These are phyloP conservation scores for Grantiella picta DNA, from an alignment of 2,113 vertebrate species.

Conservation along the genomic window DNA sequence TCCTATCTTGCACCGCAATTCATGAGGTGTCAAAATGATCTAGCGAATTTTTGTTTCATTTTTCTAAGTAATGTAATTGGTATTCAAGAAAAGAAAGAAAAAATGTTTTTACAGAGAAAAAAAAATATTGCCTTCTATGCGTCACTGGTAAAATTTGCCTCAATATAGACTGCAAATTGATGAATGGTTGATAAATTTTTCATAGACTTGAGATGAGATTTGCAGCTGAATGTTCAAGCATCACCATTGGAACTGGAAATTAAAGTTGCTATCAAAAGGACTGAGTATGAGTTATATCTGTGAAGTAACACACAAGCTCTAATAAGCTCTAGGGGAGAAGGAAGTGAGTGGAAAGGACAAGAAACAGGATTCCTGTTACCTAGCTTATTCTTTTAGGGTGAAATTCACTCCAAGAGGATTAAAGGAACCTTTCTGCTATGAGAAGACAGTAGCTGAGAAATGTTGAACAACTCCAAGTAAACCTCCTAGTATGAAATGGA, in stretches of 20 bases:
- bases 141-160: background rate
- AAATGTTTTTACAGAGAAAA: background rate
- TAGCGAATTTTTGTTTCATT: background rate
- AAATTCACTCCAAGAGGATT: background rate
- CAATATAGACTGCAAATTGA: background rate
- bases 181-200: background rate
- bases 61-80: background rate
- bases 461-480: background rate
- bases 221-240: background rate
- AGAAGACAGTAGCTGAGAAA: background rate
- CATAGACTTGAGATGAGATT: background rate
- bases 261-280: fast-evolving
- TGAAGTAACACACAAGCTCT: background rate
- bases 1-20: background rate
- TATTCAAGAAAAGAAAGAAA: background rate
- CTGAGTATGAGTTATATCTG: background rate
- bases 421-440: background rate
- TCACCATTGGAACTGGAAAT: background rate
- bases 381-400: background rate
- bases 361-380: background rate
- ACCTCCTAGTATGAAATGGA: background rate
- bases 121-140: background rate
- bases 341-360: background rate
- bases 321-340: background rate
- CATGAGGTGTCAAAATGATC: background rate